phyloP scores from a whole-genome alignment of 2,113 vertebrate species.

The Brachypodius melanocephalos region DNA sequence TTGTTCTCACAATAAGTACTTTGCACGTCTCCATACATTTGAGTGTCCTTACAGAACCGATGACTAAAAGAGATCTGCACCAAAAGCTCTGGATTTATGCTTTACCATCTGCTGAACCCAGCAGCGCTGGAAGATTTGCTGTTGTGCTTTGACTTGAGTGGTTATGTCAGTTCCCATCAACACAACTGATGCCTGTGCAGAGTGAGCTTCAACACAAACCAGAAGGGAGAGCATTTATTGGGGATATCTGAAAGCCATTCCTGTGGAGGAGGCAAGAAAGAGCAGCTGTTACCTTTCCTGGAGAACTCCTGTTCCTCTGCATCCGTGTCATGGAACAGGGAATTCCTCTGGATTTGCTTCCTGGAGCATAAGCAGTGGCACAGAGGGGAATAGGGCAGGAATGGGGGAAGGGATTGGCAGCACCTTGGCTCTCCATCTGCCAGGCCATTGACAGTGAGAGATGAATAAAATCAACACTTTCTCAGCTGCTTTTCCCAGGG shows the following conservation, averaged over 20 bases:
- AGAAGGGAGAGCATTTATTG: neutral
- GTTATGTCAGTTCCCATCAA: conserved; percentile 18
- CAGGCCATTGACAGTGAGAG: neutral
- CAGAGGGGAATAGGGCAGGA: neutral
- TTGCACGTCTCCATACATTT: neutral
- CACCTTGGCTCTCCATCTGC: neutral
- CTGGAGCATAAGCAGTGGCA: neutral
- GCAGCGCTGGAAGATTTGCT: conserved; percentile 1
- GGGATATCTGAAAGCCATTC: neutral
- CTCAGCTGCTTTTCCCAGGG: neutral
- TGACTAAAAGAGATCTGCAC: neutral
- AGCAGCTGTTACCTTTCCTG: neutral
- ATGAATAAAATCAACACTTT: neutral
- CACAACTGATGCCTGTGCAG: neutral
- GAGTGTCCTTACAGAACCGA: neutral
- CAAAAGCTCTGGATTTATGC: conserved; percentile 12
- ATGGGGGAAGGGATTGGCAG: neutral
- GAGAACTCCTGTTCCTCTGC: neutral
- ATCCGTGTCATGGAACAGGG: neutral
- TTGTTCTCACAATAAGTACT: neutral
- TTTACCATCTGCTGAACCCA: neutral
- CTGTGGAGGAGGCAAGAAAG: neutral
- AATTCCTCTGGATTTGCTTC: neutral
- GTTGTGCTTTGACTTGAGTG: neutral
- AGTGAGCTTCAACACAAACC: neutral